phyloP scores from a whole-genome alignment of 2,113 vertebrate species.

The Antechinus stuartii region DNA sequence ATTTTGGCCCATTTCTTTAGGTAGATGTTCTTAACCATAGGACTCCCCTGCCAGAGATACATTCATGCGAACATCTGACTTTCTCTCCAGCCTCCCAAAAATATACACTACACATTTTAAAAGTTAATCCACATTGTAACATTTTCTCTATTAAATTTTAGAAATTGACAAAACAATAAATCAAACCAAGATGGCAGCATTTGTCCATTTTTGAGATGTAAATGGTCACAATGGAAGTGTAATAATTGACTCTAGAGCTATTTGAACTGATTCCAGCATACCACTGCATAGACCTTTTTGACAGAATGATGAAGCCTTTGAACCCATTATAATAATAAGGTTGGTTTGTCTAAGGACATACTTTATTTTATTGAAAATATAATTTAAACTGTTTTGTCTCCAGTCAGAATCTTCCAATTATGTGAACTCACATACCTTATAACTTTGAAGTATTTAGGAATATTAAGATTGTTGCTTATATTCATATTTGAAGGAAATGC shows the following conservation, averaged over 20 bases:
- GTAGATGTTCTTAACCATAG: neutral
- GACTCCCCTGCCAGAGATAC: neutral
- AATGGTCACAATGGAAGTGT: neutral
- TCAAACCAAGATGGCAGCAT: neutral
- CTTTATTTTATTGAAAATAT: neutral
- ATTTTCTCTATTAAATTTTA: neutral
- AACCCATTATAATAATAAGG: neutral
- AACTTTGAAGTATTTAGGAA: no score
- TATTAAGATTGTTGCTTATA: neutral
- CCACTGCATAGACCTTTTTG: neutral
- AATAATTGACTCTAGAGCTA: neutral
- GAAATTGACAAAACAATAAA: neutral
- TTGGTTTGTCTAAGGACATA: neutral
- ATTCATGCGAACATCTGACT: neutral
- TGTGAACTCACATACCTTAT: neutral
- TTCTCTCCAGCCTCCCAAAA: neutral
- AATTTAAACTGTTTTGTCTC: neutral
- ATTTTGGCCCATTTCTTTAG: neutral
- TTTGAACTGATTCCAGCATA: neutral
- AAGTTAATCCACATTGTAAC: neutral
- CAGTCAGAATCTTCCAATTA: constrained; percentile 17
- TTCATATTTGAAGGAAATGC: neutral
- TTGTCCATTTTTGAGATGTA: neutral
- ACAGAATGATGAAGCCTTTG: neutral
- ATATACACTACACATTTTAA: neutral